A percentile compares a stretch with the other conserved stretches of the same genome.
phyloP scores from a whole-genome alignment of 2,113 vertebrate genomes.

The Myotis yumanensis region DNA sequence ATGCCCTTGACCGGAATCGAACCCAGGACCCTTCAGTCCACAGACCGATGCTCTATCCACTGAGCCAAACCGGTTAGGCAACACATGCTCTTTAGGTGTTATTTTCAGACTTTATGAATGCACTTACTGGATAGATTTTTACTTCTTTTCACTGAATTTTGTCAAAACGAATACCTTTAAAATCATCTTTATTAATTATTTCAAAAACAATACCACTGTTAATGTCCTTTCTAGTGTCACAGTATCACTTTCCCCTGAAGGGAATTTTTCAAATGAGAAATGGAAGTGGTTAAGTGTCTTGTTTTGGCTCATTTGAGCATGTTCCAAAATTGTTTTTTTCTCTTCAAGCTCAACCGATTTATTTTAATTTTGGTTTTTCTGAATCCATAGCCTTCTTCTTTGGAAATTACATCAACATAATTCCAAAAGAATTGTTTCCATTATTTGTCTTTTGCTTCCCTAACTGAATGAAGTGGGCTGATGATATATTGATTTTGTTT shows the following conservation, averaged over 20 bases:
- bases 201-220: neutral
- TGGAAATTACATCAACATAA: neutral
- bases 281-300: neutral
- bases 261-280: constrained; percentile 12
- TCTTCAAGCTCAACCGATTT: neutral
- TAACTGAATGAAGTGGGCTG: neutral
- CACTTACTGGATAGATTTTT: neutral
- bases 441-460: neutral
- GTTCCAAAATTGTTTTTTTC: neutral
- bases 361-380: neutral
- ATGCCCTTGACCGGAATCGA: too few relatives aligned
- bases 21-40: too few relatives aligned
- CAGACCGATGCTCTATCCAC: too few relatives aligned
- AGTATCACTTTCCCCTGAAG: neutral
- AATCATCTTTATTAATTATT: neutral
- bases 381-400: neutral
- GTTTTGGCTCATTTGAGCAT: neutral
- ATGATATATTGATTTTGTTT: neutral
- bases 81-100: neutral
- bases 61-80: too few relatives aligned
- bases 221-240: neutral
- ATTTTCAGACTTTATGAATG: neutral
- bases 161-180: neutral
- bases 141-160: neutral
- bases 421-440: neutral